A percentile compares a stretch with the other conserved stretches of the same genome.
Evolutionary conservation across 2,888 invertebrate species (phyloP).

Genomic region (Mylabris sibirica): DNA sequence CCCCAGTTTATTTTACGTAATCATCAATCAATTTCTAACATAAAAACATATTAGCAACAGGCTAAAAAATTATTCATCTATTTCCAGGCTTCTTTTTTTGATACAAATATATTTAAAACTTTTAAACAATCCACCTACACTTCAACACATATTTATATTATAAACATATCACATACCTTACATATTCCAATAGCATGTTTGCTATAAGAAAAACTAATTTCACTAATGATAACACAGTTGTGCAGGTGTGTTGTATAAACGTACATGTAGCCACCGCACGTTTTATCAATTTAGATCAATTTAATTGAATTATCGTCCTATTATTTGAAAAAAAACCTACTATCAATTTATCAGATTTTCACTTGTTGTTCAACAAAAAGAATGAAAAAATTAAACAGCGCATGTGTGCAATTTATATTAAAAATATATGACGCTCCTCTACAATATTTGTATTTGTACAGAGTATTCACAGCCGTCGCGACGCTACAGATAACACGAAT

Average conservation of each 20-base stretch:
- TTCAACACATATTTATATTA: background rate
- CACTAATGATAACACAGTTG: slow-evolving; percentile 6
- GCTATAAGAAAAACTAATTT: background rate
- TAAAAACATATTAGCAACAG: background rate
- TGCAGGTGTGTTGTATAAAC: slow-evolving; percentile 10
- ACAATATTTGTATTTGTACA: slow-evolving; percentile 32
- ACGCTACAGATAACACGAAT: slow-evolving; percentile 32
- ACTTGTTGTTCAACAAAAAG: slow-evolving; percentile 18
- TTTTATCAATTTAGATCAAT: background rate
- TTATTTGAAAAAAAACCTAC: background rate
- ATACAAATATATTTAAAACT: background rate
- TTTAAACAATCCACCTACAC: slow-evolving; percentile 5
- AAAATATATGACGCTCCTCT: slow-evolving; percentile 34
- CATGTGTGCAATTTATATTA: slow-evolving; percentile 37
- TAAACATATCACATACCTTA: background rate
- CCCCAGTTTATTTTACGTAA: slow-evolving; percentile 1
- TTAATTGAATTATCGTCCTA: background rate
- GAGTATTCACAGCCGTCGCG: slow-evolving; percentile 36
- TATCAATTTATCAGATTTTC: slow-evolving; percentile 4
- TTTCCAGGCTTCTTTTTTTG: background rate
- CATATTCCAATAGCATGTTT: background rate
- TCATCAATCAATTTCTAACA: background rate
- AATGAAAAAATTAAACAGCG: slow-evolving; percentile 28
- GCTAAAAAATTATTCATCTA: background rate
- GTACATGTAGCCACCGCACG: background rate